Percentiles rank a stretch among this genome's conserved stretches.
These are phyloP conservation scores for Epistrophe grossulariae DNA, from an alignment of 2,888 invertebrate genomes.

Conservation along the genomic window DNA sequence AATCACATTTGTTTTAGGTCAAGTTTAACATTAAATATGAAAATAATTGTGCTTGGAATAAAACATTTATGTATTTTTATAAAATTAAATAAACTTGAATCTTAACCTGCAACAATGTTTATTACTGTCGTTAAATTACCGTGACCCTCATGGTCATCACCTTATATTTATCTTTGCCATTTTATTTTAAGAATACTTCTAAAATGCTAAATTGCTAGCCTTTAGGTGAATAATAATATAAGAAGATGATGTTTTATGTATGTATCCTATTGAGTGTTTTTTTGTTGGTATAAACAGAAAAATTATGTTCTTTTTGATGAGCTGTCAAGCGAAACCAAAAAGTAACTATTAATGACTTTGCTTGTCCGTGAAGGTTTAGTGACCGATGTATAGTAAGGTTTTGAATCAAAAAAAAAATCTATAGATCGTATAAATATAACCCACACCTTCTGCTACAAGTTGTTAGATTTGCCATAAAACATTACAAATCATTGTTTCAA, in stretches of 20 bases:
- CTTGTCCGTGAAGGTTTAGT: background rate
- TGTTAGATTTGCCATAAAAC: too few species aligned
- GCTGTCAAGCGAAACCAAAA: constrained; percentile 14
- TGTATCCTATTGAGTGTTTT: background rate
- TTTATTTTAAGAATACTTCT: constrained; percentile 15
- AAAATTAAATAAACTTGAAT: background rate
- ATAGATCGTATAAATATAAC: background rate
- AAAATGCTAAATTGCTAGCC: background rate
- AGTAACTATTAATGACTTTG: constrained; percentile 12
- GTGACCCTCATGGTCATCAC: constrained; percentile 18
- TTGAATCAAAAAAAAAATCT: background rate
- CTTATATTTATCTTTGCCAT: constrained; percentile 21
- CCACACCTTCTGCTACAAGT: too few species aligned
- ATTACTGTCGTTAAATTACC: constrained; percentile 12
- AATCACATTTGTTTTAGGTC: constrained; percentile 13
- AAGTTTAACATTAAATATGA: constrained; percentile 15
- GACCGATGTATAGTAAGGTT: background rate
- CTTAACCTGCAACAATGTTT: constrained; percentile 26
- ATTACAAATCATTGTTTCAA: too few species aligned
- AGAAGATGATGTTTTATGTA: background rate
- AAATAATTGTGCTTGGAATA: constrained; percentile 24
- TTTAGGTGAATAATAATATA: constrained; percentile 1
- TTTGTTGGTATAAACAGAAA: background rate
- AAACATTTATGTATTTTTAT: background rate
- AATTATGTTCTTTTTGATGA: background rate